Evolutionary conservation across 1,140 invertebrate species (phyloP).

Genomic region (Cotesia chilonis): DNA sequence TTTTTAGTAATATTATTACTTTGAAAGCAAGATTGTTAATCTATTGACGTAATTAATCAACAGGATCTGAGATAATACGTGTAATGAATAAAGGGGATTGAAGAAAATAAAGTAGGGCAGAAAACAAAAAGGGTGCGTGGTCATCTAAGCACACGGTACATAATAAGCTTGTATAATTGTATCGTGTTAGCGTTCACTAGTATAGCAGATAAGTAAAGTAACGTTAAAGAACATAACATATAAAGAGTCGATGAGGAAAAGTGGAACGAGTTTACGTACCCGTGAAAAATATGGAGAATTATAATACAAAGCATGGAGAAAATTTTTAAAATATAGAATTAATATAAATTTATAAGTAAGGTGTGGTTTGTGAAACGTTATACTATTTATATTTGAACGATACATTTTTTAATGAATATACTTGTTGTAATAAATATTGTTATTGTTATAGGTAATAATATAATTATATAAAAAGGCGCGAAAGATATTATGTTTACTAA

Average conservation of each 20-base stretch:
- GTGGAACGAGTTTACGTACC: background rate
- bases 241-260: background rate
- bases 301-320: slow-evolving; percentile 7
- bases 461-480: background rate
- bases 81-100: background rate
- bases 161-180: background rate
- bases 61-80: background rate
- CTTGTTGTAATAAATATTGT: background rate
- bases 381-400: too few relatives aligned
- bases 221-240: too few relatives aligned
- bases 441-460: too few relatives aligned
- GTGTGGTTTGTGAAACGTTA: slow-evolving; percentile 4
- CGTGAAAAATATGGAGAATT: slow-evolving; percentile 4
- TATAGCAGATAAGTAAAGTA: background rate
- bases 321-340: background rate
- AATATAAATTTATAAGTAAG: background rate
- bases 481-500: background rate
- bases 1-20: background rate
- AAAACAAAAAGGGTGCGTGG: slow-evolving; percentile 11
- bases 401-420: too few relatives aligned
- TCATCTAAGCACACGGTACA: background rate
- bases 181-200: background rate
- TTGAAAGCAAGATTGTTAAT: too few relatives aligned
- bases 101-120: background rate
- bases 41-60: background rate